These are phyloP conservation scores for Drosophila ustulata DNA, from an alignment of 2,888 invertebrate species.

Conservation along the genomic window DNA sequence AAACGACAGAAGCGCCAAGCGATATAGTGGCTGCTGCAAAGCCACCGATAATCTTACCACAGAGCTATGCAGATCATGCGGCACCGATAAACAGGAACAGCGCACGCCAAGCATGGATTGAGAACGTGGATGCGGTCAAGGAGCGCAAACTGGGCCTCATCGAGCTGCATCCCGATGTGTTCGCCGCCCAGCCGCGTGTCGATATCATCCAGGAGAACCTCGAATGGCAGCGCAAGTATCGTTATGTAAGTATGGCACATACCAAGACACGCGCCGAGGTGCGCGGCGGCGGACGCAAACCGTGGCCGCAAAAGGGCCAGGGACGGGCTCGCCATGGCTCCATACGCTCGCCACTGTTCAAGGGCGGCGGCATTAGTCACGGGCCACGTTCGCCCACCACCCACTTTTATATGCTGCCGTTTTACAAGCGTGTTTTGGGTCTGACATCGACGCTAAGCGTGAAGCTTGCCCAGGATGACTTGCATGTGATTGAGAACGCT, in stretches of 20 bases:
- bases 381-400: constrained; percentile 96
- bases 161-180: constrained; percentile 95
- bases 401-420: constrained; percentile 97
- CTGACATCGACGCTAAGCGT: constrained; percentile 93
- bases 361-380: constrained; percentile 93
- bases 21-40: neutral
- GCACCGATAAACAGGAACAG: constrained; percentile 68
- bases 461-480: constrained; percentile 97
- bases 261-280: constrained; percentile 94
- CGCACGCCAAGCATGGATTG: constrained; percentile 93
- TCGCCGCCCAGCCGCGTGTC: constrained; percentile 92
- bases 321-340: constrained; percentile 97
- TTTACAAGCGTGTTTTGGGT: constrained; percentile 90
- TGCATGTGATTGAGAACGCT: constrained; percentile 94
- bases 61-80: constrained; percentile 61
- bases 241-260: constrained; percentile 92
- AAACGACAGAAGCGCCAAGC: constrained; percentile 10
- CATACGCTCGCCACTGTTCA: constrained; percentile 94
- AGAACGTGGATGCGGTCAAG: constrained; percentile 91
- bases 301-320: constrained; percentile 98
- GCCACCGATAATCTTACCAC: constrained; percentile 72
- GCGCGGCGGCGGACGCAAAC: constrained; percentile 95
- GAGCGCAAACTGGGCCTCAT: constrained; percentile 93
- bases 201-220: constrained; percentile 95
- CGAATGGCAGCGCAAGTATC: constrained; percentile 93